Conservation (phyloP, 2,113 vertebrate species). For the Cathartes aura region DNA sequence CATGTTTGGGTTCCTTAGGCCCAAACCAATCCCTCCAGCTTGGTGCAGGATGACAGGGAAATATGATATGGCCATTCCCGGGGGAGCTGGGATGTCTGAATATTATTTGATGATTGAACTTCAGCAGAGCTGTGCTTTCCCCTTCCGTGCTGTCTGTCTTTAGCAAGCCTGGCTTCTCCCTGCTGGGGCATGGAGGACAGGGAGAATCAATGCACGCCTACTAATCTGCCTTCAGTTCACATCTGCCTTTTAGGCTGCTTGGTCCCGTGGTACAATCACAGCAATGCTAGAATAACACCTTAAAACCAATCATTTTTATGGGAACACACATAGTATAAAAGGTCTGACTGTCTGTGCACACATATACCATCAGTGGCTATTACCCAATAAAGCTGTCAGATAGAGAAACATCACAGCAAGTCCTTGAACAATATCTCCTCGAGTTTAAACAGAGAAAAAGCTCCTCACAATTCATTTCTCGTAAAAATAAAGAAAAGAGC, state of each 20-base stretch:
- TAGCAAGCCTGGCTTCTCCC: background rate
- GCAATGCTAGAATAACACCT: slow-evolving; percentile 70
- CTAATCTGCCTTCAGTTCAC: slow-evolving; percentile 26
- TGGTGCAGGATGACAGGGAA: background rate
- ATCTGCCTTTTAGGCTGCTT: slow-evolving; percentile 52
- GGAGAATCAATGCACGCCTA: background rate
- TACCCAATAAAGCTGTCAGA: slow-evolving; percentile 79
- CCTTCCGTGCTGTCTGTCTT: background rate
- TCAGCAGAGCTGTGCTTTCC: background rate
- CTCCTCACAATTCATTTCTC: slow-evolving; percentile 70
- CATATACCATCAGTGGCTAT: slow-evolving; percentile 69
- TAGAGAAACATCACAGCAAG: slow-evolving; percentile 72
- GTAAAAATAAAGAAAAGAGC: slow-evolving; percentile 30
- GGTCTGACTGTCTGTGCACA: slow-evolving; percentile 68
- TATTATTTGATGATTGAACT: background rate
- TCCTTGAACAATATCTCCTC: slow-evolving; percentile 72
- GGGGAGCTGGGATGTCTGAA: background rate
- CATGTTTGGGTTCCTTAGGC: background rate
- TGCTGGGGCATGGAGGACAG: background rate
- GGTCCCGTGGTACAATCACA: slow-evolving; percentile 49
- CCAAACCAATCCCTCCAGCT: background rate
- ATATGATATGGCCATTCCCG: fast-evolving
- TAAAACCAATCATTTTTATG: slow-evolving; percentile 75
- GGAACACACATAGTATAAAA: slow-evolving; percentile 70
- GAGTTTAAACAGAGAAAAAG: slow-evolving; percentile 67